These are phyloP conservation scores for Lochmaea capreae DNA, from an alignment of 2,888 invertebrate species.

Conservation along the genomic window DNA sequence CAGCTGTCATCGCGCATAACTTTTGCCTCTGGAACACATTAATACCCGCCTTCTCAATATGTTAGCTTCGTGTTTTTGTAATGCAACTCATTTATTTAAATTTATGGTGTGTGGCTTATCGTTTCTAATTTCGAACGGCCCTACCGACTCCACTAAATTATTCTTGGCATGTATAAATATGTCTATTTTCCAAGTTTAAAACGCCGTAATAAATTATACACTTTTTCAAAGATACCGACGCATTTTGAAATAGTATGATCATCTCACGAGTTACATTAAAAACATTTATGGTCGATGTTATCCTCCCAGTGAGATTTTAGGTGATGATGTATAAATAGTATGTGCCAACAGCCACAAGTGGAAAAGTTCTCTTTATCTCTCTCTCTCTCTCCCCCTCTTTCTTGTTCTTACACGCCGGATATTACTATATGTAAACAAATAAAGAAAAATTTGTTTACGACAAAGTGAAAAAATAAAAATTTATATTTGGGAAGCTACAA, in stretches of 20 bases:
- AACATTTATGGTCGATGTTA: conserved; percentile 38
- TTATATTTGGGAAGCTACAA: too few species aligned
- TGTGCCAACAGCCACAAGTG: conserved; percentile 20
- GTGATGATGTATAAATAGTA: conserved; percentile 29
- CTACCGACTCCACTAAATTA: conserved; percentile 55
- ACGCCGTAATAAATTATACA: conserved; percentile 55
- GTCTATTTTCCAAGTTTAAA: conserved; percentile 52
- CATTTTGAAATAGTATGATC: conserved; percentile 45
- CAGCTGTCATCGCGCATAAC: conserved; percentile 60
- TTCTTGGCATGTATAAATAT: conserved; percentile 54
- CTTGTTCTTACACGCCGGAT: not conserved
- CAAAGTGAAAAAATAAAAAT: not conserved
- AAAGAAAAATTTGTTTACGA: not conserved
- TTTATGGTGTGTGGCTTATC: conserved; percentile 62
- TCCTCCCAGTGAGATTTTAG: conserved; percentile 30
- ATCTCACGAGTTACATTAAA: conserved; percentile 38
- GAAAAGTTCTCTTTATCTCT: not conserved
- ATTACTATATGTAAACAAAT: not conserved
- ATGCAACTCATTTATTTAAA: conserved; percentile 63
- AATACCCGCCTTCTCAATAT: conserved; percentile 63
- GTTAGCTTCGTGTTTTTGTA: conserved; percentile 62
- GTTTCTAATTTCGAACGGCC: conserved; percentile 60
- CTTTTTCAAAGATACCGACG: conserved; percentile 54
- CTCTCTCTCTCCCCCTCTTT: not conserved
- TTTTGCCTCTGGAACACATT: conserved; percentile 61